phyloP scores from a whole-genome alignment of 2,113 vertebrate species.

The Oncorhynchus mykiss region DNA sequence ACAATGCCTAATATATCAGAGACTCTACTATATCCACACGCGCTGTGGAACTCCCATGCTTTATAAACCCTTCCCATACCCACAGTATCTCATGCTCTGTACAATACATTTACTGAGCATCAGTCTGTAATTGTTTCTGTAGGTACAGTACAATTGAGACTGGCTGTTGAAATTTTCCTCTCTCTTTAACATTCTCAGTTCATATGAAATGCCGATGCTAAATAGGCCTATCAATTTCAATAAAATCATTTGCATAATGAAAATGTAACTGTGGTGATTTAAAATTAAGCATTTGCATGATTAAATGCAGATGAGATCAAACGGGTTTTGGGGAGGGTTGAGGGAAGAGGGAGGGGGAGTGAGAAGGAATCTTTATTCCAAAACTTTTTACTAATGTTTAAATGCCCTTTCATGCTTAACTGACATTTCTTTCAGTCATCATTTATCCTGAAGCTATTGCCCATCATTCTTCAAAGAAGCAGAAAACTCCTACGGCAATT shows the following conservation, averaged over 20 bases:
- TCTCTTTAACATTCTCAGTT: background rate
- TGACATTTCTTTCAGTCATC: background rate
- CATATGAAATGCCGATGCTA: slow-evolving; percentile 1
- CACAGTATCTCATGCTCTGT: slow-evolving; percentile 8
- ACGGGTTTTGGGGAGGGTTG: background rate
- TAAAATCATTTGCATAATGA: slow-evolving; percentile 13
- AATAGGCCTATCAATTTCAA: slow-evolving; percentile 17
- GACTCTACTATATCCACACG: background rate
- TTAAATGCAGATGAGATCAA: slow-evolving; percentile 13
- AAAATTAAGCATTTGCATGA: slow-evolving; percentile 10
- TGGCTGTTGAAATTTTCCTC: background rate
- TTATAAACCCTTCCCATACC: slow-evolving; percentile 26
- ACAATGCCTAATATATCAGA: slow-evolving; percentile 58
- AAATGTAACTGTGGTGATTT: background rate
- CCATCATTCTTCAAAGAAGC: background rate
- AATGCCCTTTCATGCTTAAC: background rate
- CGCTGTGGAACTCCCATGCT: slow-evolving; percentile 24
- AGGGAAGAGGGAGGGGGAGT: background rate
- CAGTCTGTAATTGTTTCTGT: slow-evolving; percentile 13
- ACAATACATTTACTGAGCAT: slow-evolving; percentile 22
- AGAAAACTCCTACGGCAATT: slow-evolving; percentile 2
- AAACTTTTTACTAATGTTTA: background rate
- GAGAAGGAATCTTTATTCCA: background rate
- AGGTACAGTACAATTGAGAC: background rate
- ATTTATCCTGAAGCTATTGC: slow-evolving; percentile 4